Conservation (phyloP, 2,113 vertebrate genomes). For the Tachycineta bicolor region DNA sequence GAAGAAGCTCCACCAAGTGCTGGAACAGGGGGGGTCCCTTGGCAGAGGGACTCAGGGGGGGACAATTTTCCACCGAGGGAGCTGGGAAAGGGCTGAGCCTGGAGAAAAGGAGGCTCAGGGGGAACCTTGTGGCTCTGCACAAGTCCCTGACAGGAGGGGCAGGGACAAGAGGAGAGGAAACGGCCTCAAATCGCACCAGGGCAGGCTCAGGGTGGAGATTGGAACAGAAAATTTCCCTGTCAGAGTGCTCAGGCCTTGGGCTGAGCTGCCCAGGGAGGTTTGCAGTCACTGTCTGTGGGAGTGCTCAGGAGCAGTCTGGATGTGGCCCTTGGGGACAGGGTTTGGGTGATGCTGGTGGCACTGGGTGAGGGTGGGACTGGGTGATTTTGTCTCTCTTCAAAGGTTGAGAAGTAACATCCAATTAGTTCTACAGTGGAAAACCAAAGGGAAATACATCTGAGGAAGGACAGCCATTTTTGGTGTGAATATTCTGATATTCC, state of each 20-base stretch:
- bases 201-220: rapidly evolving
- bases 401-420: background rate
- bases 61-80: background rate
- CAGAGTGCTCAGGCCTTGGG: background rate
- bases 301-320: background rate
- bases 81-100: background rate
- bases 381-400: background rate
- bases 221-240: background rate
- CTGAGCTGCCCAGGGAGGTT: background rate
- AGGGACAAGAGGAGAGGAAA: background rate
- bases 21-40: too few relatives aligned
- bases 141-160: background rate
- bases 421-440: background rate
- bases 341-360: background rate
- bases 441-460: background rate
- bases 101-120: background rate
- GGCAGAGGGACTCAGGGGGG: background rate
- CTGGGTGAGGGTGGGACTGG: background rate
- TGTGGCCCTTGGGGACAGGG: background rate
- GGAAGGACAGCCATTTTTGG: background rate
- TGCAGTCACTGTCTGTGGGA: background rate
- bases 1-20: background rate
- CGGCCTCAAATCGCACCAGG: background rate
- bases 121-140: background rate
- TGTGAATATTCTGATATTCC: background rate